A percentile compares a stretch with the other conserved stretches of the same genome.
These are phyloP conservation scores for Erithacus rubecula DNA, from an alignment of 2,797 vertebrate genomes.

Conservation along the genomic window DNA sequence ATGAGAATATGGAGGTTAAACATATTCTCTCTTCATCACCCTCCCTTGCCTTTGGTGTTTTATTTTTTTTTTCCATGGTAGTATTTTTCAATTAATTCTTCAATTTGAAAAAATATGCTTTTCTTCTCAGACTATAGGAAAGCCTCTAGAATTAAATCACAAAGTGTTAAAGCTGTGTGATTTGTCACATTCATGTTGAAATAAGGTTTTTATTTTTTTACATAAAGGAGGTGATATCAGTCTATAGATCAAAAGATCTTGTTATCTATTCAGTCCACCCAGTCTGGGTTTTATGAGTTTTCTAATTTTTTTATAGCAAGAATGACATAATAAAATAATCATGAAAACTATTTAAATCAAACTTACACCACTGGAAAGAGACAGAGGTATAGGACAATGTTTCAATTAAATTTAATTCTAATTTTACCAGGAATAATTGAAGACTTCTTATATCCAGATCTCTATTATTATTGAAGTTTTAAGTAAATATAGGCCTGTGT, in stretches of 20 bases:
- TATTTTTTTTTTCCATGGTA: neutral
- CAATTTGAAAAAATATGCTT: neutral
- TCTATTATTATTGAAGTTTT: neutral
- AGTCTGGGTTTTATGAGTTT: neutral
- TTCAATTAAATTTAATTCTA: slow-evolving; percentile 20
- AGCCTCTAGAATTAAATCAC: slow-evolving; percentile 39
- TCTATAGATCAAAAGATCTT: slow-evolving; percentile 34
- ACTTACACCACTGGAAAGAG: neutral
- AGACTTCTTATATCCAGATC: neutral
- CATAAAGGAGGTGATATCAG: slow-evolving; percentile 5
- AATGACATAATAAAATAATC: neutral
- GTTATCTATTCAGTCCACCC: neutral
- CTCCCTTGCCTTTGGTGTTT: neutral
- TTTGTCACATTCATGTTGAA: slow-evolving; percentile 48
- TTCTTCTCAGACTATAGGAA: slow-evolving; percentile 8
- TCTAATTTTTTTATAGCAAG: neutral
- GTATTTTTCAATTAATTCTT: slow-evolving; percentile 33
- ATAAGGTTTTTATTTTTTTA: slow-evolving; percentile 59
- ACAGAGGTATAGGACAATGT: neutral
- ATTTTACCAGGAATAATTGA: slow-evolving; percentile 3
- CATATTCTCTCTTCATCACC: neutral
- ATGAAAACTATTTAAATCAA: neutral
- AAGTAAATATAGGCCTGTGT: neutral
- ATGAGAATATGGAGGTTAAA: neutral
- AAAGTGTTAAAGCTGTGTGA: neutral